Evolutionary conservation across 2,797 vertebrate species (phyloP).

Genomic region (Danio jaintianensis): DNA sequence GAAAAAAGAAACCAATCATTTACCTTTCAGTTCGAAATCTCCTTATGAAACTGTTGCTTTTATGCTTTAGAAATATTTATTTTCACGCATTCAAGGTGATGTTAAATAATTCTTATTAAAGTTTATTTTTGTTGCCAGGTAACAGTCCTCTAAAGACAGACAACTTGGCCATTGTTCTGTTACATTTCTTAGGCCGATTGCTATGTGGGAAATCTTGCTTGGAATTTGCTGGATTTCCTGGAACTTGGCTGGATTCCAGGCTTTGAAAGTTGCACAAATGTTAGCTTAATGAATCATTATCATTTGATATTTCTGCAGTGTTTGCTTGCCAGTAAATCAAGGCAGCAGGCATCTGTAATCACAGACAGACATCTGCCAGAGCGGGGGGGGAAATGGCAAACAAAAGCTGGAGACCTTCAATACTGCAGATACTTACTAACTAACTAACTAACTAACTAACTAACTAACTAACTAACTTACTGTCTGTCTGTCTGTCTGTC

Average conservation of each 20-base stretch:
- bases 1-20: constrained; percentile 15
- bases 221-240: no score
- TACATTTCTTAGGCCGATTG: not conserved
- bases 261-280: constrained; percentile 30
- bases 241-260: constrained; percentile 30
- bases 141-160: not conserved
- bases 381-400: constrained; percentile 10
- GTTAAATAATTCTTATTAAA: constrained; percentile 10
- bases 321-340: constrained; percentile 40
- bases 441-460: no score
- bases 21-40: not conserved
- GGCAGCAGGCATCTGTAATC: constrained; percentile 29
- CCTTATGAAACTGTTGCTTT: not conserved
- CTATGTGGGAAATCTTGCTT: not conserved
- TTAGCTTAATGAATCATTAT: constrained; percentile 43
- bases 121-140: constrained; percentile 13
- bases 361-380: constrained; percentile 42
- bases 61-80: not conserved
- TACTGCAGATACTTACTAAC: not conserved
- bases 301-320: constrained; percentile 34
- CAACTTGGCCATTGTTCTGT: constrained; percentile 1
- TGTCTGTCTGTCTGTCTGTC: not conserved
- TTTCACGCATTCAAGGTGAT: constrained; percentile 1
- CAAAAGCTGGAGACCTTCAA: constrained; percentile 27
- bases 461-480: no score